Conservation (phyloP, 1,140 invertebrate species). For the Aricia agestis region DNA sequence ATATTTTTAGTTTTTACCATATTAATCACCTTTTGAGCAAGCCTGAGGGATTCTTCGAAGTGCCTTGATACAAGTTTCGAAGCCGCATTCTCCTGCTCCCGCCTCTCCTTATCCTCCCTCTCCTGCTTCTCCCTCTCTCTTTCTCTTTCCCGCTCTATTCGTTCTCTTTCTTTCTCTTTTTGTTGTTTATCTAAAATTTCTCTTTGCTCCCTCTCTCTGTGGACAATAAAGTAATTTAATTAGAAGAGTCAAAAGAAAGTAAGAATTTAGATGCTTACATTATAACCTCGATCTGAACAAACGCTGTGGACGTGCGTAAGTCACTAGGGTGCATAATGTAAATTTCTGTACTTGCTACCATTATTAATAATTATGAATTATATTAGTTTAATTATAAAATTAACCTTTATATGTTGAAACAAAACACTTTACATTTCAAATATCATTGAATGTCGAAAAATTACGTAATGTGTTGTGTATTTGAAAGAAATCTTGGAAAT, state of each 20-base stretch:
- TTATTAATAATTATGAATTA: no score
- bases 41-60: constrained; percentile 90
- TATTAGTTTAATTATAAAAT: no score
- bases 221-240: constrained; percentile 37
- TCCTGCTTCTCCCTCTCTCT: constrained; percentile 77
- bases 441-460: no score
- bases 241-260: background rate
- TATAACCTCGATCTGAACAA: no score
- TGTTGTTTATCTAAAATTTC: constrained; percentile 79
- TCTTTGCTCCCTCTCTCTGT: constrained; percentile 80
- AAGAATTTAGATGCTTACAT: background rate
- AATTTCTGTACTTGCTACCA: no score
- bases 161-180: constrained; percentile 78
- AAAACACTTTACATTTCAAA: no score
- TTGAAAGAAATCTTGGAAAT: no score
- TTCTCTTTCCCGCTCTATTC: constrained; percentile 75
- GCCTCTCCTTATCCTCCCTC: constrained; percentile 78
- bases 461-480: no score
- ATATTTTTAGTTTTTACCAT: background rate
- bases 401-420: no score
- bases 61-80: constrained; percentile 86
- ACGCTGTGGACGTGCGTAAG: no score
- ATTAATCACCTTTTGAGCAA: constrained; percentile 86
- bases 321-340: no score
- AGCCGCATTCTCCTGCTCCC: constrained; percentile 84